Evolutionary conservation across 1,140 invertebrate genomes (phyloP), one percentile per base, ranked within the genome.

Genomic region (Nasonia longicornis): DNA sequence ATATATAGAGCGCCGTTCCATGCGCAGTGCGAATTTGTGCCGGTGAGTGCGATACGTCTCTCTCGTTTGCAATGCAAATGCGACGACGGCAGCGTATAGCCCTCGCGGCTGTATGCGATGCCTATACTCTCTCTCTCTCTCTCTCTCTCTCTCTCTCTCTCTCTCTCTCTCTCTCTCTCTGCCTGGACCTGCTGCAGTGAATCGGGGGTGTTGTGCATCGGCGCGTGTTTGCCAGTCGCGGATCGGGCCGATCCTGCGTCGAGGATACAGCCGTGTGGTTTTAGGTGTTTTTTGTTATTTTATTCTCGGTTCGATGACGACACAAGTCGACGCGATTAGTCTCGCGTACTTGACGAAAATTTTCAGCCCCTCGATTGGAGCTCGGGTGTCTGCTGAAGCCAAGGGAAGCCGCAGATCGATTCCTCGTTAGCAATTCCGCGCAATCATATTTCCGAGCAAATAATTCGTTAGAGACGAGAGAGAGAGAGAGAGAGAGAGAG

Each of bases 401-500:
- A n/a, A 81, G 84, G 85, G 86, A 78, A 84, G 81, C 85, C 74
- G 79, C 80, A 85, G 83, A 85, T 87, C 87, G 86, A 89, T 88
- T 82, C 86, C 84, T 89, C 89, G 86, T 90, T 90, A 89, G 87
- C 86, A 84, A 89, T 89, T 88, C 88, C 85, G 81, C 83, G 87
- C 88, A 89, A 90, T 90, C 88, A 87, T 90, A 90, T 89, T 89
- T 20, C 52, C 81, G 86, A 87, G 88, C 86, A 90, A 90, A 90
- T 90, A 90, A 89, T 89, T 90, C 89, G 89, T 89, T 89, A 89
- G 88, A 86, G 85, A 87, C 83, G 84, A 45, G n/a, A 64, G 70
- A 22, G 70, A 42, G 20, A 14, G 72, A 29, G 38, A 10, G 58
- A 1, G 29, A 45, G 70, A 45, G 3, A 38, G 20, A 64, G 52